Evolutionary conservation across 2,113 vertebrate genomes (phyloP).

Genomic region (Spheniscus mendiculus): DNA sequence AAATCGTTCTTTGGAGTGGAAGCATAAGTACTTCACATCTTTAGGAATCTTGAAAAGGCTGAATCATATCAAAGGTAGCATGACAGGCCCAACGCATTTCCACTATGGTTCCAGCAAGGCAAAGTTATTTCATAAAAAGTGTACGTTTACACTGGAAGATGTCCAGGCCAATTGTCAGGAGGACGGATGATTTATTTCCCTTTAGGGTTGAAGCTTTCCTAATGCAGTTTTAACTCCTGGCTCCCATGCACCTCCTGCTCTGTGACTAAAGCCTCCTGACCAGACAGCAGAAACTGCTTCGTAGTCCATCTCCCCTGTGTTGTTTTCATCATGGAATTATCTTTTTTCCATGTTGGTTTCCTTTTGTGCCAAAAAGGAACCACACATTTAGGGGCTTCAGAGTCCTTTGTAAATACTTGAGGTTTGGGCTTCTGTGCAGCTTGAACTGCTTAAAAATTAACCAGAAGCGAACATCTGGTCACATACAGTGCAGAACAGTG

Average conservation of each 20-base stretch:
- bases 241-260: fast-evolving
- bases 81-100: not conserved
- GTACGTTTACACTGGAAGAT: not conserved
- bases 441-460: not conserved
- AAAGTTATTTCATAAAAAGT: not conserved
- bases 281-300: not conserved
- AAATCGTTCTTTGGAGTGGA: not conserved
- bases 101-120: not conserved
- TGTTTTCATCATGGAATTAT: not conserved
- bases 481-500: not conserved
- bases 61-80: not conserved
- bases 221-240: not conserved
- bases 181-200: not conserved
- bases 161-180: not conserved
- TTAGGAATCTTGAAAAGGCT: not conserved
- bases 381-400: not conserved
- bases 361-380: not conserved
- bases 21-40: not conserved
- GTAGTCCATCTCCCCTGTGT: not conserved
- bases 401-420: not conserved
- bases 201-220: not conserved
- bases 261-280: not conserved
- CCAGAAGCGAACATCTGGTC: not conserved
- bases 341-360: not conserved
- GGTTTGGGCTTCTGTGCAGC: not conserved